These are phyloP conservation scores for Meloidogyne floridensis DNA, from an alignment of 1,140 invertebrate species.

Conservation along the genomic window DNA sequence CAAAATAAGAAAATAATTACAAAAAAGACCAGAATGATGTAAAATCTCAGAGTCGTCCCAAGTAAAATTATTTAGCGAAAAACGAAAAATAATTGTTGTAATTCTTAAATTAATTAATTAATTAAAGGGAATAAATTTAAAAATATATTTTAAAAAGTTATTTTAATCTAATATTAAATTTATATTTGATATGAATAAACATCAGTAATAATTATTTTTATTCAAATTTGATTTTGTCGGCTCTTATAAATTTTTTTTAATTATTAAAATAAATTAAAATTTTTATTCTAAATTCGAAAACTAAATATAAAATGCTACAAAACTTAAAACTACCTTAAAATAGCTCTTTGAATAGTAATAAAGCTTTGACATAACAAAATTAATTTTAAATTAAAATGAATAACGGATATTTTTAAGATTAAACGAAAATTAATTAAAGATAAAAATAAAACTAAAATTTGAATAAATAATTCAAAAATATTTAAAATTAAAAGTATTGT, in stretches of 20 bases:
- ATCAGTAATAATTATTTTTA: no score
- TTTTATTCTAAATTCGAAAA: no score
- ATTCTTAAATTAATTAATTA: neutral
- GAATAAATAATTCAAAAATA: conserved; percentile 7
- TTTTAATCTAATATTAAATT: no score
- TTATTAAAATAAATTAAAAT: no score
- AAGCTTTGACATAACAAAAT: neutral
- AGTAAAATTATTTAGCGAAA: neutral
- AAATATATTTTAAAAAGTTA: neutral
- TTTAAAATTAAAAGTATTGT: neutral
- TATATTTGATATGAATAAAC: no score
- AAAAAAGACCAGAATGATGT: neutral
- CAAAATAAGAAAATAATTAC: conserved; percentile 10
- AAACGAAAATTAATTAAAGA: neutral
- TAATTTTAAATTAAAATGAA: conserved; percentile 8
- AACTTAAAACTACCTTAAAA: neutral
- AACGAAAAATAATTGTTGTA: conserved; percentile 10
- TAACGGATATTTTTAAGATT: neutral
- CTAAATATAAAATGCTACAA: no score
- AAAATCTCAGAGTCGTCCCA: conserved; percentile 9
- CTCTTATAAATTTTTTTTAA: no score
- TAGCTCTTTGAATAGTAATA: neutral
- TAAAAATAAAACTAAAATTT: neutral
- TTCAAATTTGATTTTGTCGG: no score
- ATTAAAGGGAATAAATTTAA: neutral